phyloP scores from a whole-genome alignment of 2,888 invertebrate species.

The Pristionchus japonicus region DNA sequence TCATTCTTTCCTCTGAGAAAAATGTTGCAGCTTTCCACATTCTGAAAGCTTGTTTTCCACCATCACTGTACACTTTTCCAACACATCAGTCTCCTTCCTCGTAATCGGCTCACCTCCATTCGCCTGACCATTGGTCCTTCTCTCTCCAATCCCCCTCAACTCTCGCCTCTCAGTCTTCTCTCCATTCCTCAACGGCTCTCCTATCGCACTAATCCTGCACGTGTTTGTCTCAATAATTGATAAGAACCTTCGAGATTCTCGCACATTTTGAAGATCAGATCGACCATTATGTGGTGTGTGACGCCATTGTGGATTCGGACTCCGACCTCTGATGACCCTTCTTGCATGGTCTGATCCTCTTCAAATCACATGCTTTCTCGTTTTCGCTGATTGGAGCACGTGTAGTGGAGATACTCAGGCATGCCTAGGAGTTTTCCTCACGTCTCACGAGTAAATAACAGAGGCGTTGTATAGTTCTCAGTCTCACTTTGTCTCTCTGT shows the following conservation, averaged over 20 bases:
- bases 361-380: no score
- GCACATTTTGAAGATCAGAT: not conserved
- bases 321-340: not conserved
- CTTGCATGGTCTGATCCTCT: not conserved
- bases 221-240: conserved; percentile 12
- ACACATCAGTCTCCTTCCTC: not conserved
- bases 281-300: not conserved
- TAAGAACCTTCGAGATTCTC: not conserved
- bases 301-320: not conserved
- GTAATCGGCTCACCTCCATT: conserved; percentile 6
- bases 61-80: not conserved
- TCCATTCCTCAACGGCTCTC: not conserved
- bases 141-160: not conserved
- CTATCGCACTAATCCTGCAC: conserved; percentile 6
- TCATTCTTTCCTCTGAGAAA: no score
- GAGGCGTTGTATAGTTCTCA: conserved; percentile 7
- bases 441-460: not conserved
- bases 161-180: not conserved
- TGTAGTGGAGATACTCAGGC: no score
- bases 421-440: not conserved
- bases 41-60: not conserved
- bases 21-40: no score
- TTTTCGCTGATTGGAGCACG: no score
- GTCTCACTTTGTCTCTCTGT: not conserved
- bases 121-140: not conserved